phyloP scores from a whole-genome alignment of 1,140 invertebrate species.

The Caligus rogercresseyi region DNA sequence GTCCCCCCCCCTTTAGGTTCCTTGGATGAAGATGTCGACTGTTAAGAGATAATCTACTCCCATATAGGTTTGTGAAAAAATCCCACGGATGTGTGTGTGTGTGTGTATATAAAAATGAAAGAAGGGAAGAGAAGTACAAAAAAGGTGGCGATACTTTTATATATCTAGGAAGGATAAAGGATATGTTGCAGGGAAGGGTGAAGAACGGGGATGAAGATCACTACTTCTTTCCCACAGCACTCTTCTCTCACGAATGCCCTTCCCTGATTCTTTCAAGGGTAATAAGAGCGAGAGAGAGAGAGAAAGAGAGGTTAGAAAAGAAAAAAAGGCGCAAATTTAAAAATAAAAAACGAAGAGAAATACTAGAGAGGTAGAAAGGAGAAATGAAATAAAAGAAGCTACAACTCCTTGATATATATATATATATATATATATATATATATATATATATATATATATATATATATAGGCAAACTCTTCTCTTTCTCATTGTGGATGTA shows the following conservation, averaged over 20 bases:
- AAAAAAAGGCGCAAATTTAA: neutral
- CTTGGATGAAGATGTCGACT: too few species aligned
- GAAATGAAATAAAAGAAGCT: neutral
- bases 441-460: too few species aligned
- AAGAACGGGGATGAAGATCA: neutral
- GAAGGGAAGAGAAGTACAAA: neutral
- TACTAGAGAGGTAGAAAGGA: neutral
- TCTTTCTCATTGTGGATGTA: too few species aligned
- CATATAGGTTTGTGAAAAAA: too few species aligned
- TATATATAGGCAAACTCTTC: neutral
- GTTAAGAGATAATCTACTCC: neutral
- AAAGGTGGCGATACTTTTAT: neutral
- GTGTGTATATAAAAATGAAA: too few species aligned
- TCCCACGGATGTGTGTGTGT: too few species aligned
- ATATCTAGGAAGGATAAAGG: neutral
- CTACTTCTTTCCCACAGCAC: neutral
- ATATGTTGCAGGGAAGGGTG: neutral
- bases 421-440: too few species aligned
- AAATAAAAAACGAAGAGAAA: neutral
- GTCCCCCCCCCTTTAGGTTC: too few species aligned
- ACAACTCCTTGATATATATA: too few species aligned
- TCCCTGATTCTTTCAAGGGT: neutral
- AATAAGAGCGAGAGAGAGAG: too few species aligned
- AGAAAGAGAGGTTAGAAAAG: too few species aligned
- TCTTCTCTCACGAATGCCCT: neutral